These are phyloP conservation scores for Linurgus olivaceus DNA, from an alignment of 2,797 vertebrate species.

Conservation along the genomic window DNA sequence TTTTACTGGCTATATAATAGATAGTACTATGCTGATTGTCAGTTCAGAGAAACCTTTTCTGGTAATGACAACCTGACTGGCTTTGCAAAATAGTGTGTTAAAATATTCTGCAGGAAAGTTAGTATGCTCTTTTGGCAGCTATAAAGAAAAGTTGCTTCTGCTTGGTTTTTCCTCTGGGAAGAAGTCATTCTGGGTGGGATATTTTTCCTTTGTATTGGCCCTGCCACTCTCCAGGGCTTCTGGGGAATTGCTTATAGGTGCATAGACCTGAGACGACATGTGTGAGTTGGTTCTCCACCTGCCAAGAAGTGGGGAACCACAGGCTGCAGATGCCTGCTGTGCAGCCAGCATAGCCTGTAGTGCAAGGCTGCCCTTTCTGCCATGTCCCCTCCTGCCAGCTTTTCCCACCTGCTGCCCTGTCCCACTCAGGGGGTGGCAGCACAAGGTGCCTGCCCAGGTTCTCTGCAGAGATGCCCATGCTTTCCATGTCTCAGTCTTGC, in stretches of 20 bases:
- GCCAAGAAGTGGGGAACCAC: not conserved
- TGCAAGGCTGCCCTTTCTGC: not conserved
- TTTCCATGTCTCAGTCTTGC: not conserved
- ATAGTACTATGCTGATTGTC: not conserved
- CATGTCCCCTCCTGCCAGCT: accelerated
- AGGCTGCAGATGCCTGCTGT: not conserved
- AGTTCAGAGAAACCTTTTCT: slow-evolving; percentile 18
- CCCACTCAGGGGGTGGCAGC: not conserved
- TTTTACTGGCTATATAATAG: not conserved
- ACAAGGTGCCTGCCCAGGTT: not conserved
- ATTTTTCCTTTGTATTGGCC: not conserved
- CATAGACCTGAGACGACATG: accelerated
- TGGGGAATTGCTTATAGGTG: not conserved
- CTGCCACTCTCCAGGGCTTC: not conserved
- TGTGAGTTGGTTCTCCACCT: not conserved
- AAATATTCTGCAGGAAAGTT: slow-evolving; percentile 16
- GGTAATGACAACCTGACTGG: slow-evolving; percentile 1
- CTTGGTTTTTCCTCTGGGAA: not conserved
- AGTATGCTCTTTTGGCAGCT: slow-evolving; percentile 24
- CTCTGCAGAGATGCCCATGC: not conserved
- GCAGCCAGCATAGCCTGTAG: not conserved
- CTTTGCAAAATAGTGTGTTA: not conserved
- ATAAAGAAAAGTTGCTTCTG: not conserved
- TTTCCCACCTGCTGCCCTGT: not conserved
- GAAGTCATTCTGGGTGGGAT: not conserved